These are phyloP conservation scores for Megalops atlanticus DNA, from an alignment of 2,113 vertebrate species.

Conservation along the genomic window DNA sequence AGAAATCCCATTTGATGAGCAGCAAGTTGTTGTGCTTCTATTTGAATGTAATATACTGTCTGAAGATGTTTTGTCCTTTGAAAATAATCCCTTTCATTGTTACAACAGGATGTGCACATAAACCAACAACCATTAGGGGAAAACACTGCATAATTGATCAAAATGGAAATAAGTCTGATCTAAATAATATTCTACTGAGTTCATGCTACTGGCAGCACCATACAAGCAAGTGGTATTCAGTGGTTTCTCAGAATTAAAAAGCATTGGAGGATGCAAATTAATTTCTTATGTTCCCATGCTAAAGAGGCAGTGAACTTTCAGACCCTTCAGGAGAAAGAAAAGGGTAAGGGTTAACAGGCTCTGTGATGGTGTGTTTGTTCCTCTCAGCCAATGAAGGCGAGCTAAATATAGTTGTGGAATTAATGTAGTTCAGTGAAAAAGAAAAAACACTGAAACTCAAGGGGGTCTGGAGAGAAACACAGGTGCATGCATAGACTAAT, in stretches of 20 bases:
- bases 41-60: too few relatives aligned
- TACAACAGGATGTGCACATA: too few relatives aligned
- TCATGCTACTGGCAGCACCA: too few relatives aligned
- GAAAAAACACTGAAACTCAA: neutral
- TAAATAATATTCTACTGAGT: too few relatives aligned
- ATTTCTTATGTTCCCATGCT: slow-evolving; percentile 14
- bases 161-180: too few relatives aligned
- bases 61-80: too few relatives aligned
- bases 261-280: neutral
- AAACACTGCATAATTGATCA: too few relatives aligned
- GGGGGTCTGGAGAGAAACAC: neutral
- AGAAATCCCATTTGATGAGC: neutral
- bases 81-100: too few relatives aligned
- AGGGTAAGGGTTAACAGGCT: neutral
- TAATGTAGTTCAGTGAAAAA: slow-evolving; percentile 27
- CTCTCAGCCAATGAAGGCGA: neutral
- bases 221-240: too few relatives aligned
- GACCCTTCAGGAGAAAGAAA: neutral
- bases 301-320: slow-evolving; percentile 15
- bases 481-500: slow-evolving; percentile 16
- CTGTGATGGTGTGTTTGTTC: neutral
- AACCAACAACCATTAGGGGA: too few relatives aligned
- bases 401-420: slow-evolving; percentile 20
- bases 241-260: too few relatives aligned
- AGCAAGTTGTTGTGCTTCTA: neutral